These are phyloP conservation scores for Diorhabda elongata DNA, from an alignment of 1,140 invertebrate genomes.

Conservation along the genomic window DNA sequence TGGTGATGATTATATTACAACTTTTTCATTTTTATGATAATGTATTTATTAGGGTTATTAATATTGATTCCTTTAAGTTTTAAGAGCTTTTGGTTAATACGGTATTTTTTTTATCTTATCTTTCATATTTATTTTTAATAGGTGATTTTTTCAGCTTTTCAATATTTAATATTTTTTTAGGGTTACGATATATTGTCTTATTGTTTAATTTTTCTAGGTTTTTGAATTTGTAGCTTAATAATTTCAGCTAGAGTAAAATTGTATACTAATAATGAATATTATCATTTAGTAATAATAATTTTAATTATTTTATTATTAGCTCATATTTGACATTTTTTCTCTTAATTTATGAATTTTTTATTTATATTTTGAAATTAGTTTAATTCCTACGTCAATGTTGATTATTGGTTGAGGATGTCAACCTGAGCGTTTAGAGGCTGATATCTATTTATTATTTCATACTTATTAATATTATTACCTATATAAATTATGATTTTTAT, in stretches of 20 bases:
- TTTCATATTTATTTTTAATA: slow-evolving; percentile 47
- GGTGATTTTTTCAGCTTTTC: slow-evolving; percentile 42
- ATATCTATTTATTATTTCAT: slow-evolving; percentile 61
- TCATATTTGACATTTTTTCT: slow-evolving; percentile 55
- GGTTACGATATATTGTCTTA: slow-evolving; percentile 51
- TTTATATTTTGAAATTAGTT: slow-evolving; percentile 61
- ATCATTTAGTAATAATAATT: slow-evolving; percentile 51
- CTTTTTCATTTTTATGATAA: slow-evolving; percentile 51
- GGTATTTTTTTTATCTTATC: slow-evolving; percentile 46
- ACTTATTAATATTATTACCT: slow-evolving; percentile 58
- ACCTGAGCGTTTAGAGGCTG: slow-evolving; percentile 57
- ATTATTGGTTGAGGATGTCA: slow-evolving; percentile 63
- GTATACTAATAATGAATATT: slow-evolving; percentile 48
- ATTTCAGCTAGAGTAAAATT: slow-evolving; percentile 50
- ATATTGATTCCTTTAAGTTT: slow-evolving; percentile 48
- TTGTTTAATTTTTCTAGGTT: slow-evolving; percentile 52
- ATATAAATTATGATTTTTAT: slow-evolving; percentile 55
- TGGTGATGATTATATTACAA: no score
- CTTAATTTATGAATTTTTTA: slow-evolving; percentile 50
- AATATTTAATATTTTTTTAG: slow-evolving; percentile 46
- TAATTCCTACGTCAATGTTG: slow-evolving; percentile 60
- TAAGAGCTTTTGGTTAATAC: slow-evolving; percentile 30
- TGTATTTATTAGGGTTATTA: slow-evolving; percentile 47
- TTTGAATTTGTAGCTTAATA: slow-evolving; percentile 55
- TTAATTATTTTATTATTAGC: slow-evolving; percentile 54